Conservation (phyloP, 2,113 vertebrate species). For the Calidris pugnax region DNA sequence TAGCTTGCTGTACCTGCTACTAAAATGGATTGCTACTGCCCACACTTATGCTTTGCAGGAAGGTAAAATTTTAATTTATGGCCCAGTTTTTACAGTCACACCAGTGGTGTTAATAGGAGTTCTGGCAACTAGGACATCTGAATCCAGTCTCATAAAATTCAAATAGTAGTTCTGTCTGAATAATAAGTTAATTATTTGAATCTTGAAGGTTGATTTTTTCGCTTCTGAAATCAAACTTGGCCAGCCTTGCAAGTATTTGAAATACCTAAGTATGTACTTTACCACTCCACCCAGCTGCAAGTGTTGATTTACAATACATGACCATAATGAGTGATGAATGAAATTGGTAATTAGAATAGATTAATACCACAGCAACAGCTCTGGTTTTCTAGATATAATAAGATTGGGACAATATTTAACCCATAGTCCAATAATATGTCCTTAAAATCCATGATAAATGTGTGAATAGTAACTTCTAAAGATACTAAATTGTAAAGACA, state of each 20-base stretch:
- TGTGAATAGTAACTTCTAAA: background rate
- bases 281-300: background rate
- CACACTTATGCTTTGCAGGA: background rate
- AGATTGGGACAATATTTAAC: conserved; percentile 10
- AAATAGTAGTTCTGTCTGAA: background rate
- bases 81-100: background rate
- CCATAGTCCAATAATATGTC: background rate
- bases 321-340: background rate
- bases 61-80: background rate
- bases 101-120: background rate
- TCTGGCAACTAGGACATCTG: background rate
- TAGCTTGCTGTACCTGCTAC: background rate
- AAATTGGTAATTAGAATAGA: conserved; percentile 18
- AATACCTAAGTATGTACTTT: background rate
- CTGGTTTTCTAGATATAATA: background rate
- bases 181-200: background rate
- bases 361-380: background rate
- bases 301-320: background rate
- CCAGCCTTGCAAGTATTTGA: background rate
- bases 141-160: background rate
- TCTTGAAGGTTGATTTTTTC: background rate
- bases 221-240: background rate
- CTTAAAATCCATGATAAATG: background rate
- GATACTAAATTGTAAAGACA: background rate
- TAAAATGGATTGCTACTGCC: background rate